Conservation (phyloP, 2,888 invertebrate genomes). For the Notodonta ziczac region DNA sequence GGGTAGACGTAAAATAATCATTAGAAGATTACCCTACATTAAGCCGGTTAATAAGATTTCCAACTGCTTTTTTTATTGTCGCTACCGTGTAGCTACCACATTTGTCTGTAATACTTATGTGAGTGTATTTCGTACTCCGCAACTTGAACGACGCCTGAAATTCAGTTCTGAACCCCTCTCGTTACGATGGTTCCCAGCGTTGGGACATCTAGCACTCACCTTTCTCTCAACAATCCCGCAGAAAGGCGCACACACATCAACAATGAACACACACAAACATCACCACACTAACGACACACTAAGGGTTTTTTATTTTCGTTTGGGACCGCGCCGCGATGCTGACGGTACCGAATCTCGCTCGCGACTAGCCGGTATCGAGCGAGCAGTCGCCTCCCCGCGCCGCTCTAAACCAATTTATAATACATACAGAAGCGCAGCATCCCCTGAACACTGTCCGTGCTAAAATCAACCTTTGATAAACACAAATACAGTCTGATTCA, state of each 20-base stretch:
- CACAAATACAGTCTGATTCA: background rate
- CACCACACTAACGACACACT: conserved; percentile 29
- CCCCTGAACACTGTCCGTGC: conserved; percentile 54
- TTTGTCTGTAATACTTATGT: no score
- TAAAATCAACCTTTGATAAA: conserved; percentile 46
- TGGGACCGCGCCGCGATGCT: conserved; percentile 43
- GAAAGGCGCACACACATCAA: conserved; percentile 28
- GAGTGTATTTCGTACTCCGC: no score
- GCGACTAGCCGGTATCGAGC: conserved; percentile 81
- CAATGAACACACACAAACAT: conserved; percentile 30
- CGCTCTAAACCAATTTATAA: conserved; percentile 84
- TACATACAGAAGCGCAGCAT: conserved; percentile 84
- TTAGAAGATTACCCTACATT: no score
- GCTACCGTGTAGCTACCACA: no score
- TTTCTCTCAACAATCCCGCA: conserved; percentile 14
- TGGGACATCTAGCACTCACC: conserved; percentile 23
- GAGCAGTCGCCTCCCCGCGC: conserved; percentile 71
- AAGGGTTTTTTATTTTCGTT: conserved; percentile 51
- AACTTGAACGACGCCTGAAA: background rate
- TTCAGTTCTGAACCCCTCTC: background rate
- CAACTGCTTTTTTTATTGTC: no score
- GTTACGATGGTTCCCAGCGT: no score
- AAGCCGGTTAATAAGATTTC: no score
- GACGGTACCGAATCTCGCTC: conserved; percentile 55
- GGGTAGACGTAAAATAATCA: no score